A percentile compares a stretch with the other conserved stretches of the same genome.
phyloP scores from a whole-genome alignment of 2,888 invertebrate species.

The Zaprionus bogoriensis region DNA sequence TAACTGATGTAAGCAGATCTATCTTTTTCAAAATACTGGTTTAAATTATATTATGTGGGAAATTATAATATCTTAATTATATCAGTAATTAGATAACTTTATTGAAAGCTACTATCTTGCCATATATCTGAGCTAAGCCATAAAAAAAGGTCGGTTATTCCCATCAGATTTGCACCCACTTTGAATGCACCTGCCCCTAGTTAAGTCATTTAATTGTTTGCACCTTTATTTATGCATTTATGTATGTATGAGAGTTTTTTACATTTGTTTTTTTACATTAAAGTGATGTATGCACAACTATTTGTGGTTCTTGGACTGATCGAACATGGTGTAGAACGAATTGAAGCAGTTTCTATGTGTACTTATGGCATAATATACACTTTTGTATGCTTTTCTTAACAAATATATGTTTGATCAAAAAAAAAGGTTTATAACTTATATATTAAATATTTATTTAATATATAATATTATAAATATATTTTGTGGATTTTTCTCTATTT shows the following conservation, averaged over 20 bases:
- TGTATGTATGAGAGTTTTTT: slow-evolving; percentile 24
- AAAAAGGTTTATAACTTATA: neutral
- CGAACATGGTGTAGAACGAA: neutral
- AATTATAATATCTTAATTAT: too few species aligned
- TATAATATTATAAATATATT: too few species aligned
- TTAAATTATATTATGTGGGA: too few species aligned
- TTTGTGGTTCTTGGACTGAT: slow-evolving; percentile 3
- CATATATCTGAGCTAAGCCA: neutral
- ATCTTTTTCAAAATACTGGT: too few species aligned
- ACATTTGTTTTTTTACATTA: slow-evolving; percentile 31
- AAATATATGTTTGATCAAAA: neutral
- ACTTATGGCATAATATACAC: neutral
- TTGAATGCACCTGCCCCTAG: slow-evolving; percentile 23
- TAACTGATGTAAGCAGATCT: too few species aligned
- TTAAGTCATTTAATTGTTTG: slow-evolving; percentile 34
- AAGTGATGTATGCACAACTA: slow-evolving; percentile 28
- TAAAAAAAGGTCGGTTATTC: too few species aligned
- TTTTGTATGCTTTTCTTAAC: neutral
- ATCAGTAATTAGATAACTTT: too few species aligned
- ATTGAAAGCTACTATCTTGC: too few species aligned
- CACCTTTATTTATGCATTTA: slow-evolving; percentile 51
- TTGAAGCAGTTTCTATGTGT: neutral
- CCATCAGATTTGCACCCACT: neutral
- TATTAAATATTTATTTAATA: too few species aligned
- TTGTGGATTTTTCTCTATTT: neutral